These are phyloP conservation scores for Mungos mungo DNA, from an alignment of 2,113 vertebrate species.

Conservation along the genomic window DNA sequence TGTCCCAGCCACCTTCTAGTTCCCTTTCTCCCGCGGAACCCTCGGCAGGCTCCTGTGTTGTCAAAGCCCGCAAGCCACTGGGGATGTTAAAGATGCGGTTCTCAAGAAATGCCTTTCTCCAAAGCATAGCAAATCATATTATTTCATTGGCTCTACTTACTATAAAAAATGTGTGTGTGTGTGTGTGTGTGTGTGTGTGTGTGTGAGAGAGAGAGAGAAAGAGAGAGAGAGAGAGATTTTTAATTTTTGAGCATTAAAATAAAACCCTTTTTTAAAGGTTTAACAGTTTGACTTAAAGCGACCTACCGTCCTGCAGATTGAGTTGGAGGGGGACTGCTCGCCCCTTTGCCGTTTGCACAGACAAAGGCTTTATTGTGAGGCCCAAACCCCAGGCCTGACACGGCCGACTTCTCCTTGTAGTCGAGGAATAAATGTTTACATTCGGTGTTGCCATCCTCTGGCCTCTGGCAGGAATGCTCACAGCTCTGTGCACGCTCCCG, in stretches of 20 bases:
- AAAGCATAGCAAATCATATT: background rate
- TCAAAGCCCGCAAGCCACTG: slow-evolving; percentile 52
- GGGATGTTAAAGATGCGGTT: slow-evolving; percentile 38
- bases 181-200: background rate
- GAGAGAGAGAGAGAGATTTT: too few species aligned
- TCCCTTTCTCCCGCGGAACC: slow-evolving; percentile 61
- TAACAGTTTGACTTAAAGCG: background rate
- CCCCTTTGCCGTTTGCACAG: slow-evolving; percentile 23
- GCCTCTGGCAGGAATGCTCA: slow-evolving; percentile 75
- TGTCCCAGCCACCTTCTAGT: slow-evolving; percentile 65
- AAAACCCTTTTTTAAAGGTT: background rate
- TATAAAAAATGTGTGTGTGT: background rate
- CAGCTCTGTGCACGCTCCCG: slow-evolving; percentile 84
- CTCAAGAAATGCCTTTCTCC: background rate
- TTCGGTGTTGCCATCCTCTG: slow-evolving; percentile 60
- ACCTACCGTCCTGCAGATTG: background rate
- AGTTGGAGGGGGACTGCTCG: background rate
- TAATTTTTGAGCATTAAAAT: background rate
- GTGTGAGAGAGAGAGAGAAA: too few species aligned
- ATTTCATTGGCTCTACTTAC: background rate
- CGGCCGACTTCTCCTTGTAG: background rate
- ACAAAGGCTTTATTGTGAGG: background rate
- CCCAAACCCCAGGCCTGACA: background rate
- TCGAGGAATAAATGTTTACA: slow-evolving; percentile 64
- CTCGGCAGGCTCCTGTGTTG: slow-evolving; percentile 58